Conservation (phyloP, 2,113 vertebrate genomes). For the Trematomus loennbergii region DNA sequence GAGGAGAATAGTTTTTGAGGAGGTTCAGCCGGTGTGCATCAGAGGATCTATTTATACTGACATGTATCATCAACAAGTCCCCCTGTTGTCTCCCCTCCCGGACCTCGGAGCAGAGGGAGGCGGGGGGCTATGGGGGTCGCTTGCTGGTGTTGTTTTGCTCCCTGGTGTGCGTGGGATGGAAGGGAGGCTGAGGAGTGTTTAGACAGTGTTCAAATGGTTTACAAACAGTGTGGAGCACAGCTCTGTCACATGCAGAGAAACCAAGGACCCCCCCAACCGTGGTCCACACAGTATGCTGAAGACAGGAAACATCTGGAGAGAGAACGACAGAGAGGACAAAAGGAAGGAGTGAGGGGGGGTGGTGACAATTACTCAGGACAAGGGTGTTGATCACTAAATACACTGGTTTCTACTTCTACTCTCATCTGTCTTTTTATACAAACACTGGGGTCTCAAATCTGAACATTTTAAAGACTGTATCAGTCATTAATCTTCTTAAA, state of each 20-base stretch:
- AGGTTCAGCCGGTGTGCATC: constrained; percentile 43
- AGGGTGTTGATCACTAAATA: not conserved
- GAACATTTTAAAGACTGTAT: not conserved
- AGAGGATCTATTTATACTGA: constrained; percentile 60
- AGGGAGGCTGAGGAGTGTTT: constrained; percentile 80
- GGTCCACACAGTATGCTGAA: constrained; percentile 24
- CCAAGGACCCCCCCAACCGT: constrained; percentile 12
- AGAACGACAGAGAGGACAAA: constrained; percentile 15
- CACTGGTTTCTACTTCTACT: not conserved
- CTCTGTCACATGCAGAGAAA: constrained; percentile 69
- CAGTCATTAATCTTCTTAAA: too few species aligned
- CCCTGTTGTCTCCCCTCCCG: constrained; percentile 47
- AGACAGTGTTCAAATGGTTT: constrained; percentile 81
- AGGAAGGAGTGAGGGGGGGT: constrained; percentile 7
- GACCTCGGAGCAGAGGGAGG: not conserved
- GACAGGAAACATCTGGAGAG: constrained; percentile 83
- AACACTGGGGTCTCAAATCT: not conserved
- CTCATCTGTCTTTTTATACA: not conserved
- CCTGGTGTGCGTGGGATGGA: constrained; percentile 63
- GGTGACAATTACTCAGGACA: not conserved
- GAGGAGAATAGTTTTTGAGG: constrained; percentile 34
- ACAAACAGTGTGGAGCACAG: constrained; percentile 79
- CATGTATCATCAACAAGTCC: constrained; percentile 54
- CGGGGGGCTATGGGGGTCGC: constrained; percentile 32
- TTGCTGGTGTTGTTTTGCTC: constrained; percentile 64